Conservation (phyloP, 2,888 invertebrate genomes). For the Hyposoter didymator region DNA sequence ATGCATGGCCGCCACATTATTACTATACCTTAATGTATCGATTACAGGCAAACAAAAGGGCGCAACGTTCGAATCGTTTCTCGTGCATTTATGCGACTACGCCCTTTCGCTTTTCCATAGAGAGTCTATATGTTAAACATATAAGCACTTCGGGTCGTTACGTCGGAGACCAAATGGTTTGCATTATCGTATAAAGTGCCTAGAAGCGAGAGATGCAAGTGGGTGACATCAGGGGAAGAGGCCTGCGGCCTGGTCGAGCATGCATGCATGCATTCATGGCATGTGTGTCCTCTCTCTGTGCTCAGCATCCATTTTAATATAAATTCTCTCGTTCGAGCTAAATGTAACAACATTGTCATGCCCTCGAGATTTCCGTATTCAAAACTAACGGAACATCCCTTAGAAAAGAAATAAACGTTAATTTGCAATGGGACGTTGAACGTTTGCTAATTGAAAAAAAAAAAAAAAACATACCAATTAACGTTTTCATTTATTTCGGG, state of each 20-base stretch:
- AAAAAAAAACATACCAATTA: neutral
- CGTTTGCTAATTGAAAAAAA: neutral
- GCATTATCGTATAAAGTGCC: slow-evolving; percentile 75
- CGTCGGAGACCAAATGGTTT: slow-evolving; percentile 71
- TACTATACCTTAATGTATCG: slow-evolving; percentile 30
- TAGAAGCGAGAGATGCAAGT: slow-evolving; percentile 52
- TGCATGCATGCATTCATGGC: slow-evolving; percentile 65
- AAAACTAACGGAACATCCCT: neutral
- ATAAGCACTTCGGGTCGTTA: slow-evolving; percentile 68
- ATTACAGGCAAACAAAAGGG: neutral
- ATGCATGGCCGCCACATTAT: slow-evolving; percentile 59
- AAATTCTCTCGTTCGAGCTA: slow-evolving; percentile 9
- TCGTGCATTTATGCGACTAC: neutral
- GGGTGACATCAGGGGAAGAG: slow-evolving; percentile 44
- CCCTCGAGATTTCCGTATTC: slow-evolving; percentile 11
- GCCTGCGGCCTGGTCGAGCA: slow-evolving; percentile 54
- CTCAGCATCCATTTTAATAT: slow-evolving; percentile 14
- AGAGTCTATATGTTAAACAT: slow-evolving; percentile 10
- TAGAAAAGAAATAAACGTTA: neutral
- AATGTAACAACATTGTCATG: slow-evolving; percentile 24
- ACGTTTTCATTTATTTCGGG: neutral
- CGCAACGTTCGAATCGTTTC: neutral
- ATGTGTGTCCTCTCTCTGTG: slow-evolving; percentile 43
- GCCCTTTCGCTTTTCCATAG: slow-evolving; percentile 1
- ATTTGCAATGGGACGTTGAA: neutral